Conservation (phyloP, 2,888 invertebrate species). For the Trisateles emortualis region DNA sequence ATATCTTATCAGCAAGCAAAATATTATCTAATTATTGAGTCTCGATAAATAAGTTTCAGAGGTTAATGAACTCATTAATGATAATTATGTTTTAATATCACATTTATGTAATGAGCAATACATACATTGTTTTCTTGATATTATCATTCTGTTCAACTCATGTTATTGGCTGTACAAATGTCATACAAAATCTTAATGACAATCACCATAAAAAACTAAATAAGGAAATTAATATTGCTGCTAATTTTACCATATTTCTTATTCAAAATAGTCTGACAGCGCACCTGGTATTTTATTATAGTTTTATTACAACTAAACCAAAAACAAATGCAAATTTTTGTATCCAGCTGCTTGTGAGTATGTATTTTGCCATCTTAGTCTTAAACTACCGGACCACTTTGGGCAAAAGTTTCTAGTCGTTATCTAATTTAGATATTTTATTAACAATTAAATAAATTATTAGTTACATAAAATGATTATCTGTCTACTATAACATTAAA, state of each 20-base stretch:
- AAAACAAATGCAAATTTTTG: slow-evolving; percentile 11
- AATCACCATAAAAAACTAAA: neutral
- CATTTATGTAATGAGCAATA: neutral
- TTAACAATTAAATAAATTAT: slow-evolving; percentile 13
- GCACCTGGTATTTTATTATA: slow-evolving; percentile 4
- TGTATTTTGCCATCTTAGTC: slow-evolving; percentile 2
- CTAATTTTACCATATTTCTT: slow-evolving; percentile 3
- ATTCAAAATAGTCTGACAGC: neutral
- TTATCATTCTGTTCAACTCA: neutral
- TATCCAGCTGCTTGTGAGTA: neutral
- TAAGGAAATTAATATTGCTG: slow-evolving; percentile 1
- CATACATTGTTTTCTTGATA: neutral
- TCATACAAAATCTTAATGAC: neutral
- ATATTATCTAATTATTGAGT: slow-evolving; percentile 19
- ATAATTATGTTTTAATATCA: slow-evolving; percentile 1
- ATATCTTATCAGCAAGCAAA: slow-evolving; percentile 1
- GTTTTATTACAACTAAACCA: slow-evolving; percentile 10
- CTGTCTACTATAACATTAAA: neutral
- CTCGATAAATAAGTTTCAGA: slow-evolving; percentile 19
- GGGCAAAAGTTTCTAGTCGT: slow-evolving; percentile 7
- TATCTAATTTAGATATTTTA: slow-evolving; percentile 20
- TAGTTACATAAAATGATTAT: neutral
- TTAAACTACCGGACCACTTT: slow-evolving; percentile 1
- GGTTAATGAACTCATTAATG: slow-evolving; percentile 22
- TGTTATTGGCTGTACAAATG: neutral